Evolutionary conservation across 2,888 invertebrate genomes (phyloP), one percentile per base, ranked within the genome.

Genomic region (Rhyacophila evoluta): DNA sequence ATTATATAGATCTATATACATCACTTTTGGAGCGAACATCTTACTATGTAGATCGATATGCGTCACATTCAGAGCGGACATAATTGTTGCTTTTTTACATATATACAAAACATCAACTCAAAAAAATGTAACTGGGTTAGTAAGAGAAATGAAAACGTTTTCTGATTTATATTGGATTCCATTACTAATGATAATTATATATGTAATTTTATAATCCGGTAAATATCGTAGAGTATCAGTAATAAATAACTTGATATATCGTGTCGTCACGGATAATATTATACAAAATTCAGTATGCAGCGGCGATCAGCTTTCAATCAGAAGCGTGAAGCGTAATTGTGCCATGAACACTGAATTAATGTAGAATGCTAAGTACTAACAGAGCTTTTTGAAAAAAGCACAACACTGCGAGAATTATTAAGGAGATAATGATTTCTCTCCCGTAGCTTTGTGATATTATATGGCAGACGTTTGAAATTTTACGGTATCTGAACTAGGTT

Each of bases 291-390:
- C 55, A 5, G 55, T 55, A n/a, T 15, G 55, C 55, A 19, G 12
- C 55, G 10, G 55, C 55, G 55, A 33, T 33, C 55, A 55, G 4
- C n/a, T n/a, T 12, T 19, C 55, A 19, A 55, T 55, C 55, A 19
- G 55, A 55, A 55, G 55, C 55, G 55, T 55, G 55, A 12, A 55
- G 19, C 19, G 55, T 55, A 55, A 55, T 55, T 55, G 12, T 55
- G 8, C 12, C 8, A 19, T 55, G 55, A 55, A 19, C 55, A 55
- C 55, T 19, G 29, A 33, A 33, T 33, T 33, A 33, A 33, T n/a
- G n/a, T n/a, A n/a, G n/a, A n/a, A n/a, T n/a, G n/a, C n/a, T n/a
- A n/a, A n/a, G n/a, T 33, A 33, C 29, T 33, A 19, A 15, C 55
- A 19, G 55, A 5, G 19, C 8, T 25, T 55, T 19, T 19, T 55